phyloP scores from a whole-genome alignment of 2,797 vertebrate species.

The Gorsachius magnificus region DNA sequence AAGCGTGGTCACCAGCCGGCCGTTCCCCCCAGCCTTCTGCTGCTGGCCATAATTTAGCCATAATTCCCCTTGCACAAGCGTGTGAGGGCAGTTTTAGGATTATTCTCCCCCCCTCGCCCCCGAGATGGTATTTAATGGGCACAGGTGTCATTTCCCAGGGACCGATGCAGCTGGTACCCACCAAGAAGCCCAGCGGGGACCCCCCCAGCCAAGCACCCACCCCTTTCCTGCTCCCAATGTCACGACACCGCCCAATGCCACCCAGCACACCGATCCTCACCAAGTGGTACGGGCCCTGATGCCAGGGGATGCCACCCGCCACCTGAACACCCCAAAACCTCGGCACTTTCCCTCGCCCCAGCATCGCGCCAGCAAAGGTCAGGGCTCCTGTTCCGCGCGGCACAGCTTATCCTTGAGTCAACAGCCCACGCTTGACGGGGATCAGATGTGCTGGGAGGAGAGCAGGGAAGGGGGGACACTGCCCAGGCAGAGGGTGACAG shows the following conservation, averaged over 20 bases:
- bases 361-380: background rate
- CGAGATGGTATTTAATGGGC: background rate
- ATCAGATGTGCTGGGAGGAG: background rate
- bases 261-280: background rate
- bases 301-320: background rate
- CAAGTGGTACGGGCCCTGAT: fast-evolving
- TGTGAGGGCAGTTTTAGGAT: background rate
- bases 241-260: fast-evolving
- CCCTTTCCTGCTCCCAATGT: background rate
- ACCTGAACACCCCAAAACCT: background rate
- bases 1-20: background rate
- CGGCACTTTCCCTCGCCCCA: fast-evolving
- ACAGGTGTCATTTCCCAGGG: background rate
- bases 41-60: background rate
- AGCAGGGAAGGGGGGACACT: background rate
- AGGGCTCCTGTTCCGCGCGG: background rate
- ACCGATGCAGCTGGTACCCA: background rate
- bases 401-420: conserved; percentile 1
- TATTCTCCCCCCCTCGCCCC: background rate
- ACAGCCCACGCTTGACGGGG: background rate
- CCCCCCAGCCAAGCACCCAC: fast-evolving
- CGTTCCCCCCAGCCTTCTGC: background rate
- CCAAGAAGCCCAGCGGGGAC: fast-evolving
- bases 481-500: background rate
- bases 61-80: fast-evolving